Percentiles rank a stretch among this genome's conserved stretches.
These are phyloP conservation scores for Aphrophora alni DNA, from an alignment of 2,888 invertebrate species.

Conservation along the genomic window DNA sequence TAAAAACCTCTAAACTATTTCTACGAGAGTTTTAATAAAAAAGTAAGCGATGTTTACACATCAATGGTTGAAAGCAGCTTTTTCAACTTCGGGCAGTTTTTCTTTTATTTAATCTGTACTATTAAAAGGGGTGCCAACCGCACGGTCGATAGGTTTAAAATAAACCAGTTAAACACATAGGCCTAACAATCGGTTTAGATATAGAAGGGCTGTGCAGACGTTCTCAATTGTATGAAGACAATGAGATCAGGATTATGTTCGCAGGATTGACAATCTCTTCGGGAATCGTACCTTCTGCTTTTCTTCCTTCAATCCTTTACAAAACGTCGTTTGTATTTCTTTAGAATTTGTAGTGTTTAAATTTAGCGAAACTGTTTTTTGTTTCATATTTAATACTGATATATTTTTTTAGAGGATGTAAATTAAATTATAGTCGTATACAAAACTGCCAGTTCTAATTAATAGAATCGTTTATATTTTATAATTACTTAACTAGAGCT, in stretches of 20 bases:
- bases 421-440: too few species aligned
- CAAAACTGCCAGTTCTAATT: too few species aligned
- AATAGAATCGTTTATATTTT: too few species aligned
- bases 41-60: neutral
- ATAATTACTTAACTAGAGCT: too few species aligned
- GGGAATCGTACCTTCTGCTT: neutral
- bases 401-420: too few species aligned
- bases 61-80: neutral
- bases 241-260: neutral
- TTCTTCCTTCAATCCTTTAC: neutral
- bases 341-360: neutral
- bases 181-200: neutral
- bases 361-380: neutral
- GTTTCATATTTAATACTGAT: too few species aligned
- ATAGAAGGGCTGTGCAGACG: neutral
- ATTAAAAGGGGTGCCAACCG: neutral
- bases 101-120: neutral
- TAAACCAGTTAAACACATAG: slow-evolving; percentile 3
- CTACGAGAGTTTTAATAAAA: neutral
- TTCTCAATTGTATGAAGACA: neutral
- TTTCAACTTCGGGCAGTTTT: neutral
- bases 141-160: neutral
- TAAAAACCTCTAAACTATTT: neutral
- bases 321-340: neutral
- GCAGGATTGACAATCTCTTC: neutral